Base-by-base conservation (phyloP, 2,797 vertebrate species). In the Rhyacichthys aspro region DNA sequence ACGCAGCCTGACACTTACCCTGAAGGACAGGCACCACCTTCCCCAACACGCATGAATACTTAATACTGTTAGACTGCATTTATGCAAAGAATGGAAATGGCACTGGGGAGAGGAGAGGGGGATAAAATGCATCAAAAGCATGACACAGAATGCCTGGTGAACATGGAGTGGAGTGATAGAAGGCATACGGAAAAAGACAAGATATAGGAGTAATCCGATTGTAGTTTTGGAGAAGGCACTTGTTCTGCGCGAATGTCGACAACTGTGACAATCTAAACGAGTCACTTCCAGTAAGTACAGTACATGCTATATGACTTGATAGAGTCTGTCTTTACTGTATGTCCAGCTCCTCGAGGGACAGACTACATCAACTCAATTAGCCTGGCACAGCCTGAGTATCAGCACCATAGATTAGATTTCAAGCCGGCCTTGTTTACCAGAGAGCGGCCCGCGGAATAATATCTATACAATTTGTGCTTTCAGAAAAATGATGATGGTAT, bases 381-480 rank as follows among this genome's bases (percentile, higher is more conserved):
- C 85, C 81, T 83, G 86, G 88, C 83, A 85, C 85, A 86, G 83
- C 82, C 86, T 67, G 73, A 87, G 86, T 85, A 90, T 90, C 86
- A 91, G 85, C 90, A 89, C 88, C 85, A 88, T 86, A 87, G 88
- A 90, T 93, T 92, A 88, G 87, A 91, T 91, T 90, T 90, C 83
- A 80, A 14, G 68, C 76, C 75, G 77, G 88, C 78, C 78, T 90
- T 91, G 91, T 93, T 92, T 91, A 90, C 90, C 88, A 85, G 84
- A 71, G 84, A 90, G 83, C 59, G 76, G 75, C 83, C 83, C 62
- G 60, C 89, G 81, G 87, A 89, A 89, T 91, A 93, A 91, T 90
- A 91, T 87, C 89, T 91, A 92, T 90, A 91, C 83, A 87, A 88
- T 85, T 89, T 89, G 84, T 87, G 83, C 87, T 86, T 89, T 84